Evolutionary conservation across 2,888 invertebrate species (phyloP), one percentile per base, ranked within the genome.

Genomic region (Dendrolimus pini): DNA sequence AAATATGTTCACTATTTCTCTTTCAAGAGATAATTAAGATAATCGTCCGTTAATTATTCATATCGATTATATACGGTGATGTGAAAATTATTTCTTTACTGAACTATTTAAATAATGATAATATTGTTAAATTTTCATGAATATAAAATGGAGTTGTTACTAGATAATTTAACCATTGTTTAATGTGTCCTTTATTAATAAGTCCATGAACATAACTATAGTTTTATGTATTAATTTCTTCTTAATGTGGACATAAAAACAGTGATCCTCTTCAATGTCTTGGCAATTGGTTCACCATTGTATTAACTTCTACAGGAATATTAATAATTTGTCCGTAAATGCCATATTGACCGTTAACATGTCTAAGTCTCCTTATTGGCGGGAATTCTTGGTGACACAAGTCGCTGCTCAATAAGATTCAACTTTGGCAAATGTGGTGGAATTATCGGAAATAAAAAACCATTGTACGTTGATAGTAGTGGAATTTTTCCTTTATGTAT

Each of bases 371-470:
- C 14, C 71, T 53, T 18, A 74, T 70, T 53, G 74, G 71, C 69
- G 72, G 71, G 70, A 13, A 73, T 65, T 55, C 66, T 56, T 7
- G 66, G 63, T 18, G 65, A 65, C 53, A 65, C 58, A 56, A 80
- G 69, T 63, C 76, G 66, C 74, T 75, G 72, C 67, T 65, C 69
- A 41, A 79, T 70, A 1, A 67, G 70, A 74, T 77, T 71, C 59
- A 79, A 57, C 8, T 69, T 65, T 52, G 74, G 77, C 65, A 78
- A 54, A 41, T 66, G 66, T 41, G 66, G 65, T 14, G 74, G 77
- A 65, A n/a, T 14, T 2, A 67, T 65, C 14, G 78, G 76, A 77
- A 75, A 78, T 67, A 66, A 62, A 64, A 78, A 80, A n/a, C 75
- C 75, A 63, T 78, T 77, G 0, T 66, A 60, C 58, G 65, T 70